Conservation (phyloP, 2,888 invertebrate species). For the Chloroclystis v-ata region DNA sequence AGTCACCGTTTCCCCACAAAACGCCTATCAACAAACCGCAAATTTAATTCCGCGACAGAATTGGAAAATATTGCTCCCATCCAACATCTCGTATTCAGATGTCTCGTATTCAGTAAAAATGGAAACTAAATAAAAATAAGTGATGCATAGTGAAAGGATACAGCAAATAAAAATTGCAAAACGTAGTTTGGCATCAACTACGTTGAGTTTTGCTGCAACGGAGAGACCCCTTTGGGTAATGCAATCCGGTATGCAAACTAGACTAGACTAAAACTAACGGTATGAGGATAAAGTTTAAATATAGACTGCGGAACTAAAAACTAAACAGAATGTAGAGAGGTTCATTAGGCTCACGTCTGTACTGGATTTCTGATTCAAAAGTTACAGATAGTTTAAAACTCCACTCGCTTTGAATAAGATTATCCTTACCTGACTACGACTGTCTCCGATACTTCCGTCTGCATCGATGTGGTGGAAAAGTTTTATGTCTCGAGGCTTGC, state of each 20-base stretch:
- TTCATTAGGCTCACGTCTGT: constrained; percentile 55
- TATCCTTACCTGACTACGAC: constrained; percentile 69
- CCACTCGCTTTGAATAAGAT: constrained; percentile 6
- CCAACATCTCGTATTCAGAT: constrained; percentile 53
- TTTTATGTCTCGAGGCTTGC: constrained; percentile 53
- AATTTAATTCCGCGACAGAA: constrained; percentile 56
- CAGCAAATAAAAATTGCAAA: constrained; percentile 33
- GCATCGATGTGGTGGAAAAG: constrained; percentile 63
- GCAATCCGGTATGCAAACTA: constrained; percentile 49
- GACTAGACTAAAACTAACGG: constrained; percentile 30
- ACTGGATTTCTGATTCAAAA: constrained; percentile 40
- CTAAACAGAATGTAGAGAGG: constrained; percentile 44
- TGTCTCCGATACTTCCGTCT: constrained; percentile 70
- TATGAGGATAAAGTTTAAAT: constrained; percentile 38
- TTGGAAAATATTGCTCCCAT: constrained; percentile 60
- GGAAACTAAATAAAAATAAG: constrained; percentile 46
- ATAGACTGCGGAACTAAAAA: constrained; percentile 47
- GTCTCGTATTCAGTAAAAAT: constrained; percentile 58
- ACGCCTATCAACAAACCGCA: constrained; percentile 48
- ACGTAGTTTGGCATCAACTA: constrained; percentile 42
- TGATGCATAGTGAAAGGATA: constrained; percentile 35
- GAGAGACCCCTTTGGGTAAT: constrained; percentile 35
- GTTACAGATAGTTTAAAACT: constrained; percentile 31
- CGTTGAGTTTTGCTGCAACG: constrained; percentile 23
- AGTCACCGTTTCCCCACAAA: constrained; percentile 34